Evolutionary conservation across 1,140 invertebrate species (phyloP).

Genomic region (Nephotettix cincticeps): DNA sequence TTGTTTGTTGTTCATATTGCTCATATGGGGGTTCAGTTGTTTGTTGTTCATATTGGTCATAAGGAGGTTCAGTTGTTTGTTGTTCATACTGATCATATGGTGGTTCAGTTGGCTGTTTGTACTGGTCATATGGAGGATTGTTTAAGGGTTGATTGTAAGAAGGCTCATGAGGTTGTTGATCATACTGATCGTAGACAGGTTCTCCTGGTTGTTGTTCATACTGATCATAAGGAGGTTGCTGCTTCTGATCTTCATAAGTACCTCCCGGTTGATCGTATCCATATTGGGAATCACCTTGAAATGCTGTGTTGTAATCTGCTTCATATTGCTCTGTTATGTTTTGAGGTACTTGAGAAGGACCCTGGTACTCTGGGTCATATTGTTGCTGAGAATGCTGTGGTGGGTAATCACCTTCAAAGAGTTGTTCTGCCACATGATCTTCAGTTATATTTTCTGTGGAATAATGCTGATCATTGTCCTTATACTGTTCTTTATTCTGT

Average conservation of each 20-base stretch:
- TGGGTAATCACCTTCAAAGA: neutral
- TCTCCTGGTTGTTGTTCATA: neutral
- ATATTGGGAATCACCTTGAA: neutral
- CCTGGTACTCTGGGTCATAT: neutral
- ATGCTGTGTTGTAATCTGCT: neutral
- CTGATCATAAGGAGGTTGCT: neutral
- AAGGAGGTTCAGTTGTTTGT: neutral
- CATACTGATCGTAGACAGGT: neutral
- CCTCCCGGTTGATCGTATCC: neutral
- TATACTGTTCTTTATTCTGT: neutral
- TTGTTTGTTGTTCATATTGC: neutral
- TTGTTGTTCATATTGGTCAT: neutral
- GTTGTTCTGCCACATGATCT: neutral
- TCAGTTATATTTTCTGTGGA: neutral
- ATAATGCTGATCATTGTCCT: neutral
- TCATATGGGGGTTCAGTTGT: neutral
- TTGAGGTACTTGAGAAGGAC: neutral
- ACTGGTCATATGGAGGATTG: neutral
- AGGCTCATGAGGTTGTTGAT: neutral
- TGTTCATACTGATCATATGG: neutral
- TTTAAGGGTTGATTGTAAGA: neutral
- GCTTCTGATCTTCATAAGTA: neutral
- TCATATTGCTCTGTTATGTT: conserved; percentile 1
- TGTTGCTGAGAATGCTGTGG: neutral
- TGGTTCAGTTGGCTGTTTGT: neutral